These are phyloP conservation scores for Sandelia bainsii DNA, from an alignment of 2,797 vertebrate species.

Conservation along the genomic window DNA sequence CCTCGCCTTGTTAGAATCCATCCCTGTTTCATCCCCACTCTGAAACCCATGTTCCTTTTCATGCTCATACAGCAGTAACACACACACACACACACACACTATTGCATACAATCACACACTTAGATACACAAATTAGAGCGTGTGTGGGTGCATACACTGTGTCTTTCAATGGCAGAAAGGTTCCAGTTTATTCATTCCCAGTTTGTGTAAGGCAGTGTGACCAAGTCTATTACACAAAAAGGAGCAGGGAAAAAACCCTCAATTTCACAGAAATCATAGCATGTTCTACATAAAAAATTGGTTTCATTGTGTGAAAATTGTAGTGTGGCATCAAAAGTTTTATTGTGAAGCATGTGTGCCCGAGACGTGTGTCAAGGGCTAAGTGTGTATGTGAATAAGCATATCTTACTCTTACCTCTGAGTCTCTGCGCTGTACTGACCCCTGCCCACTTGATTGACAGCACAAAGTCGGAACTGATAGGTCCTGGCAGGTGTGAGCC, in stretches of 20 bases:
- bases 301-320: conserved; percentile 24
- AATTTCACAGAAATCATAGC: conserved; percentile 45
- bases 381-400: not conserved
- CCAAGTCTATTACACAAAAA: conserved; percentile 54
- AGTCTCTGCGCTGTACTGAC: conserved; percentile 93
- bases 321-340: not conserved
- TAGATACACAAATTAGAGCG: conserved; percentile 33
- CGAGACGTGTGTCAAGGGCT: not conserved
- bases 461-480: conserved; percentile 97
- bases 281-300: conserved; percentile 39
- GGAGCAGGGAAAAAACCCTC: conserved; percentile 31
- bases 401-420: conserved; percentile 87
- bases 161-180: conserved; percentile 43
- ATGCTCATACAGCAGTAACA: conserved; percentile 12
- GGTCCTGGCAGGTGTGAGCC: conserved; percentile 93
- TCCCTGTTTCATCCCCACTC: conserved; percentile 28
- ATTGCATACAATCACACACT: conserved; percentile 17
- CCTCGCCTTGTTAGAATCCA: conserved; percentile 12
- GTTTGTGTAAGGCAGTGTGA: conserved; percentile 53
- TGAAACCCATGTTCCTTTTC: conserved; percentile 18
- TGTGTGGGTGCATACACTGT: conserved; percentile 36
- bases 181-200: conserved; percentile 51
- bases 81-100: conserved; percentile 3
- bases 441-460: conserved; percentile 95
- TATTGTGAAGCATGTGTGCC: conserved; percentile 20